Evolutionary conservation across 2,113 vertebrate genomes (phyloP).

Genomic region (Sterrhoptilus dennistouni): DNA sequence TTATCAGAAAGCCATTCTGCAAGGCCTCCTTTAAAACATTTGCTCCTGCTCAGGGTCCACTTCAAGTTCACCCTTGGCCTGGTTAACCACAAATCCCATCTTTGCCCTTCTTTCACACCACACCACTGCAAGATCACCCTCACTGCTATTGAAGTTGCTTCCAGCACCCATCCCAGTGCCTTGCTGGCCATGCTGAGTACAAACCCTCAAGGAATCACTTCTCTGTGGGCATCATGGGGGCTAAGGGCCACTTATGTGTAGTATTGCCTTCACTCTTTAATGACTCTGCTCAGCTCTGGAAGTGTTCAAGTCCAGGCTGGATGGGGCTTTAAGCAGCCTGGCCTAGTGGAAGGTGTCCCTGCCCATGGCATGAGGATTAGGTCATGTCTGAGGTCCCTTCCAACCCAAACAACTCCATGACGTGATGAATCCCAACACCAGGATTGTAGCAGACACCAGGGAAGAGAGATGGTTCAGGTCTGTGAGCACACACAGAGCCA

Average conservation of each 20-base stretch:
- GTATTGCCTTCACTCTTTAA: background rate
- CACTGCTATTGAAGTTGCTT: rapidly evolving
- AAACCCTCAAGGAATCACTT: background rate
- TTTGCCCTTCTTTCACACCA: background rate
- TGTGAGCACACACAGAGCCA: background rate
- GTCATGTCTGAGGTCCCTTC: background rate
- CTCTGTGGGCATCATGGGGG: background rate
- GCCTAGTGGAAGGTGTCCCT: background rate
- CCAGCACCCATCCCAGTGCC: background rate
- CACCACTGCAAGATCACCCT: background rate
- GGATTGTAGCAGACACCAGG: background rate
- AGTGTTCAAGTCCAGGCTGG: background rate
- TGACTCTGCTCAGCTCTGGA: background rate
- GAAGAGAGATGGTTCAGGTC: background rate
- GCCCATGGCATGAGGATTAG: background rate
- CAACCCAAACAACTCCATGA: background rate
- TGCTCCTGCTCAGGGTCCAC: background rate
- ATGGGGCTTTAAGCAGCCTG: background rate
- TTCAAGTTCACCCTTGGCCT: background rate
- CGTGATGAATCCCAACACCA: background rate
- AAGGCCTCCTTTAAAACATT: background rate
- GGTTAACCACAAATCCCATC: background rate
- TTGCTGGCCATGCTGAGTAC: background rate
- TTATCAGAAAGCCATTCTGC: background rate
- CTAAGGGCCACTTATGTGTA: background rate